These are phyloP conservation scores for Drosophila baimaii DNA, from an alignment of 1,140 invertebrate species.

Conservation along the genomic window DNA sequence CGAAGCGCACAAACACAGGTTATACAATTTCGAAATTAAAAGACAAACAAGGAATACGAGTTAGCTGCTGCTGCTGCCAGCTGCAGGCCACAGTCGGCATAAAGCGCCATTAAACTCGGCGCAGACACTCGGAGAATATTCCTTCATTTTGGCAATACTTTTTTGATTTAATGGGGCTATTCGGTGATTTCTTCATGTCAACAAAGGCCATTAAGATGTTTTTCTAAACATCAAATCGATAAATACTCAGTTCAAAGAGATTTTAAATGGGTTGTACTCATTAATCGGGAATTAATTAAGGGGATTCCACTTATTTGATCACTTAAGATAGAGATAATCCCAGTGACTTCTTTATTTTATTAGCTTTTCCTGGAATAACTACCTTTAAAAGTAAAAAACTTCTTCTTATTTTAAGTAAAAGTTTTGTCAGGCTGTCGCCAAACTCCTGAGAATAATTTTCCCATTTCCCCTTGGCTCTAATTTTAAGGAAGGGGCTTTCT, in stretches of 20 bases:
- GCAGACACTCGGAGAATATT: constrained; percentile 1
- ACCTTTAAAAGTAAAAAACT: background rate
- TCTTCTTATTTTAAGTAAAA: background rate
- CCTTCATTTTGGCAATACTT: background rate
- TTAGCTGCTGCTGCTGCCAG: constrained; percentile 17
- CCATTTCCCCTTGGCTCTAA: background rate
- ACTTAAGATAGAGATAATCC: background rate
- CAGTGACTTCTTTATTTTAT: background rate
- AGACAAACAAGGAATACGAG: constrained; percentile 49
- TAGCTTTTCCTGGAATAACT: background rate
- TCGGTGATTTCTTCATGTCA: background rate
- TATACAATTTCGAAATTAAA: constrained; percentile 77
- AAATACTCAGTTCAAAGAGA: constrained; percentile 4
- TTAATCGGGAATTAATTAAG: background rate
- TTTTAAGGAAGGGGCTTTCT: background rate
- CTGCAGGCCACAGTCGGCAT: constrained; percentile 22
- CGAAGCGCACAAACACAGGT: constrained; percentile 45
- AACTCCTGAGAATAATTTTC: background rate
- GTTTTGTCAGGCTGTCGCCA: background rate
- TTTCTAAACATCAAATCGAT: constrained; percentile 12
- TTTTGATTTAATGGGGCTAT: constrained; percentile 6
- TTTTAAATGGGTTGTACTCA: background rate
- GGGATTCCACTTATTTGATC: background rate
- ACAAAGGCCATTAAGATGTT: constrained; percentile 7
- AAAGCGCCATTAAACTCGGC: background rate